Evolutionary conservation across 2,888 invertebrate species (phyloP).

Genomic region (Nasonovia ribisnigri): DNA sequence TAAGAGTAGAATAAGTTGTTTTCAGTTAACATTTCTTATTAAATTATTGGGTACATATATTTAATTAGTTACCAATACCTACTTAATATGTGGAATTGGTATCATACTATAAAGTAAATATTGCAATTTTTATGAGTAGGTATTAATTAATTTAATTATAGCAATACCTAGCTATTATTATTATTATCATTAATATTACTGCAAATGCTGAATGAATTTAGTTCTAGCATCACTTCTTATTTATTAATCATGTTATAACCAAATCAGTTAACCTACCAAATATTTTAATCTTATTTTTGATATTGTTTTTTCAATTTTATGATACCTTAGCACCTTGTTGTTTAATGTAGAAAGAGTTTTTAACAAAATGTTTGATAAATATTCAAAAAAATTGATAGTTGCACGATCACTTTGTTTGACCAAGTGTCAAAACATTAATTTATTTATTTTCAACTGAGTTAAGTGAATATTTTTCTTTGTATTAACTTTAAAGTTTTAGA

Average conservation of each 20-base stretch:
- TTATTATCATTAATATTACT: not conserved
- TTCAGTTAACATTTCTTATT: not conserved
- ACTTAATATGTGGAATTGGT: not conserved
- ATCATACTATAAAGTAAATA: not conserved
- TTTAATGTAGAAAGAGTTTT: not conserved
- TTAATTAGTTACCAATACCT: not conserved
- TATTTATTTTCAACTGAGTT: not conserved
- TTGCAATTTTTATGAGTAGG: not conserved
- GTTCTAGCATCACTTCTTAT: not conserved
- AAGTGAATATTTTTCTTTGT: not conserved
- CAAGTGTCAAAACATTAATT: not conserved
- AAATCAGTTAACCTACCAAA: not conserved
- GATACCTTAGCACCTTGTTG: not conserved
- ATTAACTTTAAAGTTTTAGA: not conserved
- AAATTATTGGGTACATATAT: not conserved
- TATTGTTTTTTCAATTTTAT: not conserved
- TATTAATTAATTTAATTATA: not conserved
- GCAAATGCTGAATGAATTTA: not conserved
- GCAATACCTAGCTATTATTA: not conserved
- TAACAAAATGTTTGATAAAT: not conserved
- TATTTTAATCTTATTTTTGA: not conserved
- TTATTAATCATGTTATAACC: not conserved
- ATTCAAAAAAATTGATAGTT: not conserved
- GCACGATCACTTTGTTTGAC: not conserved
- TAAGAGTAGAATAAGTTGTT: not conserved